Evolutionary conservation across 2,797 vertebrate genomes (phyloP).

Genomic region (Sphaeramia orbicularis): DNA sequence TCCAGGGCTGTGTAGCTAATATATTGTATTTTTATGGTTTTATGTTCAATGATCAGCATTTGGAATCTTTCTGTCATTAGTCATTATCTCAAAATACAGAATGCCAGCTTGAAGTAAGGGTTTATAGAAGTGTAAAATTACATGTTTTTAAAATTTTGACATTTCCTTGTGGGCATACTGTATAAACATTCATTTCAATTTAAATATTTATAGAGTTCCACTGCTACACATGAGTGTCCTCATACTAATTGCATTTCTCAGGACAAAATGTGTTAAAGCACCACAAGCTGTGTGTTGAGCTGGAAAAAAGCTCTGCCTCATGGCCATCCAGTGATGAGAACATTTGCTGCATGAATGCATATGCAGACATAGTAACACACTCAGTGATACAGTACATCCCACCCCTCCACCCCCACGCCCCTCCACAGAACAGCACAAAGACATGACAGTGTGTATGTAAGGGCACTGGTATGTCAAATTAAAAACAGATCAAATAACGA

Average conservation of each 20-base stretch:
- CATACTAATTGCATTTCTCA: conserved; percentile 56
- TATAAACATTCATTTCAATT: neutral
- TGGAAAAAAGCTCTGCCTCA: conserved; percentile 49
- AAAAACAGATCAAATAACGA: conserved; percentile 31
- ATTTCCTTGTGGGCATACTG: too few relatives aligned
- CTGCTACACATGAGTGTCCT: conserved; percentile 30
- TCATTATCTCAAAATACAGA: too few relatives aligned
- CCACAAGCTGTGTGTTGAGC: conserved; percentile 30
- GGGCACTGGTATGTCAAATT: conserved; percentile 30
- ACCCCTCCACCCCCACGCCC: neutral
- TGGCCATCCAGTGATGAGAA: conserved; percentile 32
- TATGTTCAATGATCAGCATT: too few relatives aligned
- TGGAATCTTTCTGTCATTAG: too few relatives aligned
- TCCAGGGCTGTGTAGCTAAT: too few relatives aligned
- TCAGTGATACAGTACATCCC: neutral
- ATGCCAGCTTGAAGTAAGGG: too few relatives aligned
- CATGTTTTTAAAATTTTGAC: too few relatives aligned
- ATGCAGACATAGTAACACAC: conserved; percentile 23
- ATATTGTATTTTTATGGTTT: too few relatives aligned
- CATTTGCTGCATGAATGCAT: conserved; percentile 55
- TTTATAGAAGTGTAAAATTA: too few relatives aligned
- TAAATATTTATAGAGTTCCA: conserved; percentile 46
- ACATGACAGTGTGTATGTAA: conserved; percentile 8
- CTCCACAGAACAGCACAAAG: neutral
- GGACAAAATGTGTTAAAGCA: conserved; percentile 26